Evolutionary conservation across 1,140 invertebrate species (phyloP).

Genomic region (Leptonema lineaticorne): DNA sequence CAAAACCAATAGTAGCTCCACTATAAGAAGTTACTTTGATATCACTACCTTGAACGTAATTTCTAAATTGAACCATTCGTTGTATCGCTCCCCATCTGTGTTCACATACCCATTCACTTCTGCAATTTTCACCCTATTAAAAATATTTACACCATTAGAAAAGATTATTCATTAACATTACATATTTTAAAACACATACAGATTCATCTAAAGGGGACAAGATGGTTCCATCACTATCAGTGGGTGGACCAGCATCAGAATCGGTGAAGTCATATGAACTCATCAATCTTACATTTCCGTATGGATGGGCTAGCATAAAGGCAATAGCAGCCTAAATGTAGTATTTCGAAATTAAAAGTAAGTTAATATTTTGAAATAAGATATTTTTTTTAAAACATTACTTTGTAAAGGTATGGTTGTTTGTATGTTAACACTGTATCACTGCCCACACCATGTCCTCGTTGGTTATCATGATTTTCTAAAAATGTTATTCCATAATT

Average conservation of each 20-base stretch:
- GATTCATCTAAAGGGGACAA: conserved; percentile 62
- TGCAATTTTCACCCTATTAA: conserved; percentile 63
- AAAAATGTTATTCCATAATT: conserved; percentile 62
- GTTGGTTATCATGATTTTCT: conserved; percentile 64
- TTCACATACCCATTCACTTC: conserved; percentile 86
- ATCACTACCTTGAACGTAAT: too few species aligned
- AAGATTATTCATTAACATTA: not conserved
- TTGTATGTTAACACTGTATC: conserved; percentile 64
- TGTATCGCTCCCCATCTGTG: conserved; percentile 86
- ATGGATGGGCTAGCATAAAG: conserved; percentile 77
- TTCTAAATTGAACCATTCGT: conserved; percentile 82
- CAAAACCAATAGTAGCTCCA: too few species aligned
- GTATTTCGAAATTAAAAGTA: too few species aligned
- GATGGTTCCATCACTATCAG: conserved; percentile 60
- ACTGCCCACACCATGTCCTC: conserved; percentile 58
- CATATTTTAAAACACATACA: conserved; percentile 52
- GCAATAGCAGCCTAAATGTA: conserved; percentile 73
- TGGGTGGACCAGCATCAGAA: conserved; percentile 64
- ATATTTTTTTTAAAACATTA: not conserved
- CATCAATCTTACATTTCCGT: conserved; percentile 73
- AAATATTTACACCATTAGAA: not conserved
- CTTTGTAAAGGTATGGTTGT: conserved; percentile 54
- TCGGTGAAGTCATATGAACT: conserved; percentile 66
- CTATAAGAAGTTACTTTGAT: too few species aligned
- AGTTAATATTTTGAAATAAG: too few species aligned